Base-by-base conservation (phyloP, 2,113 vertebrate species). In the Megaceryle torquata region DNA sequence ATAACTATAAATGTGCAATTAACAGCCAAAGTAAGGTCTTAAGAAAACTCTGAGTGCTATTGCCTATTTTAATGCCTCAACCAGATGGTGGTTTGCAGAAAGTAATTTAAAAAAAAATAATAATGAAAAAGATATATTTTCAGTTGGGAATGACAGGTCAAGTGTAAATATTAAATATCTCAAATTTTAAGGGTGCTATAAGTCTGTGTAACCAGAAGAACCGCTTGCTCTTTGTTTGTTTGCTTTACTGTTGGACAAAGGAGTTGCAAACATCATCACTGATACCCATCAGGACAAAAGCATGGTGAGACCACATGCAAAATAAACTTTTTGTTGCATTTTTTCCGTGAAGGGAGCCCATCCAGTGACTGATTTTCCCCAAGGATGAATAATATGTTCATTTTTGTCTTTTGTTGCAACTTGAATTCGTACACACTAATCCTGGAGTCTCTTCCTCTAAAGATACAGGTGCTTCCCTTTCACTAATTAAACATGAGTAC, bases 401-500 rank as follows among this genome's bases (percentile, higher is more conserved):
- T 95, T 98, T 98, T 98, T 95, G 96, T 88, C 94, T 97, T 98
- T 97, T 97, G 96, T 97, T 98, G 96, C 90, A 80, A 94, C 81
- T 93, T 89, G 91, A 91, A 91, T 94, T 89, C 84, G 94, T 94
- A 93, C 93, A 94, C 91, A 90, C 96, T 97, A 96, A 97, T 97
- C 95, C 96, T 81, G 80, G 92, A 96, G 91, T 63, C 94, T 93
- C 81, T 98, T 98, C 98, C 97, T 98, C 82, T 84, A 91, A 88
- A 94, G 96, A 81, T 97, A 95, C 98, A 98, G 98, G 97, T 98
- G 98, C 68, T 98, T 98, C 98, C 98, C 97, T 97, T 98, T 96
- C 75, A 60, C 96, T 98, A 97, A 98, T 98, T 98, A 98, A 97
- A 95, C 57, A 93, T 26, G 75, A 97, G 93, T 53, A 60, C 56